These are phyloP conservation scores for Falcaria lacertinaria DNA, from an alignment of 2,888 invertebrate species.

Conservation along the genomic window DNA sequence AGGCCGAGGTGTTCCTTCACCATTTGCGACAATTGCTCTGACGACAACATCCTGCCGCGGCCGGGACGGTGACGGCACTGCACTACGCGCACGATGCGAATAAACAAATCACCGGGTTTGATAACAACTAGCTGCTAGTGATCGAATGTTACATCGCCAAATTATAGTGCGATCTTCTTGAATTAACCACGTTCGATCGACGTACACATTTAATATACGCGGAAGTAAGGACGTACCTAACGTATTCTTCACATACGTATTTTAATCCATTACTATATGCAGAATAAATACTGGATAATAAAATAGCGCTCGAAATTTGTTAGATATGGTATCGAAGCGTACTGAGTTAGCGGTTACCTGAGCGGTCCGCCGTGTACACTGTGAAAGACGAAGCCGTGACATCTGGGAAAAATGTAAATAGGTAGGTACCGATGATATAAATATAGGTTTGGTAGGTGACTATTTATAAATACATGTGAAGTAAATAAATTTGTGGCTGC, in stretches of 20 bases:
- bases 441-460: slow-evolving; percentile 41
- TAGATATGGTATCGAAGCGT: slow-evolving; percentile 21
- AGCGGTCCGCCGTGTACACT: slow-evolving; percentile 24
- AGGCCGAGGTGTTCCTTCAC: slow-evolving; percentile 68
- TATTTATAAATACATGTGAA: slow-evolving; percentile 61
- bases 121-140: slow-evolving; percentile 56
- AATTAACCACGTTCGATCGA: slow-evolving; percentile 52
- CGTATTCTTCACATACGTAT: slow-evolving; percentile 49
- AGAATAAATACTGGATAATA: slow-evolving; percentile 31
- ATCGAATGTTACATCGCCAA: slow-evolving; percentile 53
- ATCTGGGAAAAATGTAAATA: slow-evolving; percentile 45
- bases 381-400: slow-evolving; percentile 54
- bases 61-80: slow-evolving; percentile 60
- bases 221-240: slow-evolving; percentile 47
- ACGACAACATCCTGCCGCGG: slow-evolving; percentile 74
- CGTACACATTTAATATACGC: slow-evolving; percentile 41
- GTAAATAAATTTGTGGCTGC: slow-evolving; percentile 34
- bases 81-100: slow-evolving; percentile 64
- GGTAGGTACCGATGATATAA: slow-evolving; percentile 37
- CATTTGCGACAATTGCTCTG: slow-evolving; percentile 71
- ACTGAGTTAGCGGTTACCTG: slow-evolving; percentile 44
- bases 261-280: slow-evolving; percentile 50
- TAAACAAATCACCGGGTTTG: slow-evolving; percentile 63
- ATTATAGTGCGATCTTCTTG: slow-evolving; percentile 54
- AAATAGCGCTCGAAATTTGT: slow-evolving; percentile 32